A percentile compares a stretch with the other conserved stretches of the same genome.
Conservation (phyloP, 1,140 invertebrate genomes). For the Mizuhopecten yessoensis region DNA sequence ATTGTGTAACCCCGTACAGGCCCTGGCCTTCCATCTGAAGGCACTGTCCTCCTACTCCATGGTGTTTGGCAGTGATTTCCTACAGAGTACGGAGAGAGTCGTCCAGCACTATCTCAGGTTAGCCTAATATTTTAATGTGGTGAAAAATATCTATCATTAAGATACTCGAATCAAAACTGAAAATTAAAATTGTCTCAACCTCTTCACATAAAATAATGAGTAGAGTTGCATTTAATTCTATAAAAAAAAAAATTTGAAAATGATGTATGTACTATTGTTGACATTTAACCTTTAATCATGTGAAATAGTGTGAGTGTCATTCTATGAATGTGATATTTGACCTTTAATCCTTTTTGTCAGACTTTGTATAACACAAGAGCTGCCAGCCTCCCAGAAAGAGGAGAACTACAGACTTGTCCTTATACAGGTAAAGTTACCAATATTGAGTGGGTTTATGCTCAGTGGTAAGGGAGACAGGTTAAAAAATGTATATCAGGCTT, state of each 20-base stretch:
- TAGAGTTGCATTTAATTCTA: no score
- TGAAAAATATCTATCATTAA: not conserved
- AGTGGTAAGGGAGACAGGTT: no score
- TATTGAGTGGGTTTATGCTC: no score
- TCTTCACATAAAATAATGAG: no score
- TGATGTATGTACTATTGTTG: no score
- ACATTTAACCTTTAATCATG: no score
- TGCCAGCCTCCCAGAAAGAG: conserved; percentile 59
- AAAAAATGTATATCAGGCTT: no score
- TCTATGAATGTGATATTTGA: no score
- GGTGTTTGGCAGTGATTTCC: not conserved
- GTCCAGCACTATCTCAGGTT: not conserved
- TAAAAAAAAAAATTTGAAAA: no score
- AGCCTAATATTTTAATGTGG: not conserved
- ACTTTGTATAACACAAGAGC: conserved; percentile 56
- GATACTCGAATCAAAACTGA: not conserved
- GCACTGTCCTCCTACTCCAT: not conserved
- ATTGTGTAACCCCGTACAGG: not conserved
- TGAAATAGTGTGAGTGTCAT: no score
- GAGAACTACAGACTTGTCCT: conserved; percentile 56
- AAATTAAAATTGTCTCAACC: no score
- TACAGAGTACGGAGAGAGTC: not conserved
- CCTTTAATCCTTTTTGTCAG: no score
- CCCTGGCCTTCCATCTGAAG: not conserved
- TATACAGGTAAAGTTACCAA: conserved; percentile 41